Evolutionary conservation across 2,888 invertebrate species (phyloP).

Genomic region (Trileptium ribeirensis): DNA sequence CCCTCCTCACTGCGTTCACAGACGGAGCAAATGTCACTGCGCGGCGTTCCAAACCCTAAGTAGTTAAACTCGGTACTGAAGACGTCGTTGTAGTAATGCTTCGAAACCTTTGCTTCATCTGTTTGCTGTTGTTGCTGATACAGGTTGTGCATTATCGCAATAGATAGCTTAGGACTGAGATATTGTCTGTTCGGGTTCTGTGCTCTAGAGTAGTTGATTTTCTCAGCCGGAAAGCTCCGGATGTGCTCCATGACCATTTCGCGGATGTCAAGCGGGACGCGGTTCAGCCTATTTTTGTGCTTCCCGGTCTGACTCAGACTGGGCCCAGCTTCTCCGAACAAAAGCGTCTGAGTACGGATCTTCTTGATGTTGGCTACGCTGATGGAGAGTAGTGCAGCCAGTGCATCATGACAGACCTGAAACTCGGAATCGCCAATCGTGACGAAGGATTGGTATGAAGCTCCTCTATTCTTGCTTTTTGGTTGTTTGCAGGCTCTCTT

Average conservation of each 20-base stretch:
- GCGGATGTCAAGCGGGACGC: background rate
- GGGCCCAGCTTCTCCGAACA: no score
- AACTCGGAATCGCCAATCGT: background rate
- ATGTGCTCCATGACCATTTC: background rate
- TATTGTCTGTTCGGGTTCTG: background rate
- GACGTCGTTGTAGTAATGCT: background rate
- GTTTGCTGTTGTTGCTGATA: background rate
- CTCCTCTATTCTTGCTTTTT: background rate
- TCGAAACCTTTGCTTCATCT: background rate
- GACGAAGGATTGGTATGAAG: background rate
- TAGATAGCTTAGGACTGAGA: background rate
- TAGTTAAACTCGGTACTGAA: constrained; percentile 10
- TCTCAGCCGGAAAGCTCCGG: background rate
- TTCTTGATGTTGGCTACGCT: background rate
- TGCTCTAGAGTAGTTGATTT: background rate
- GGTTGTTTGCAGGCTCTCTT: background rate
- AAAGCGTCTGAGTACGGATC: no score
- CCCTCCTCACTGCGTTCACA: background rate
- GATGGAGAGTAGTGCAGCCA: background rate
- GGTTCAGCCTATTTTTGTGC: background rate
- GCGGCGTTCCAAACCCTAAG: background rate
- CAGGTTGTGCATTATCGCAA: background rate
- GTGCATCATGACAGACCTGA: background rate
- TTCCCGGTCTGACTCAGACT: background rate
- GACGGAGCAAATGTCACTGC: background rate